phyloP scores from a whole-genome alignment of 2,888 invertebrate genomes.

The Trachelus iudaicus region DNA sequence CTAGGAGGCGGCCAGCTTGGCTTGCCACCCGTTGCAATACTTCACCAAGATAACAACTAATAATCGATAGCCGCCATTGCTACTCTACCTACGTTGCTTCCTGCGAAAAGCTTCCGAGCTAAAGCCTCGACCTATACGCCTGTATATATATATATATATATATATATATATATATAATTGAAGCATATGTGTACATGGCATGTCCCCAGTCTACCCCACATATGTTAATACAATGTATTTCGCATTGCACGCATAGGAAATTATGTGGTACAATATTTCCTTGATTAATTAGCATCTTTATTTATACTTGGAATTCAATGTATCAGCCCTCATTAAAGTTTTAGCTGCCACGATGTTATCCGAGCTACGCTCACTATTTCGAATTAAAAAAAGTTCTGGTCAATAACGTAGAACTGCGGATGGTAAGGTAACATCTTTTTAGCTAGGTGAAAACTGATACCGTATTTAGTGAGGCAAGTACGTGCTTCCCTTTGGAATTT shows the following conservation, averaged over 20 bases:
- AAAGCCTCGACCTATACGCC: not conserved
- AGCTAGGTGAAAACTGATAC: too few species aligned
- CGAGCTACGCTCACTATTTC: too few species aligned
- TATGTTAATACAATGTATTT: not conserved
- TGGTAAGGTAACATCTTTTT: too few species aligned
- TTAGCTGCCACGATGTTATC: too few species aligned
- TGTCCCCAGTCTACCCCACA: not conserved
- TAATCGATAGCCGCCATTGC: conserved; percentile 55
- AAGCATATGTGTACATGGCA: not conserved
- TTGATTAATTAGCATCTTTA: not conserved
- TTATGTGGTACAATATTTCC: not conserved
- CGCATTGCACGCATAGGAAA: not conserved
- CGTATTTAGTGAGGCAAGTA: too few species aligned
- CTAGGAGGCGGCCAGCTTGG: not conserved
- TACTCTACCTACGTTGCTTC: conserved; percentile 24
- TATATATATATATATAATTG: not conserved
- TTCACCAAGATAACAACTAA: conserved; percentile 60
- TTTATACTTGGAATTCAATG: not conserved
- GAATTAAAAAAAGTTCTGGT: too few species aligned
- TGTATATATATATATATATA: not conserved
- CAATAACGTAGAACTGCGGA: too few species aligned
- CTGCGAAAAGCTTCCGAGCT: conserved; percentile 34
- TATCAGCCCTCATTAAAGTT: not conserved
- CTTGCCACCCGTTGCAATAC: conserved; percentile 46
- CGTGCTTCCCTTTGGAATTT: too few species aligned